Percentiles rank a stretch among this genome's conserved stretches.
Evolutionary conservation across 2,888 invertebrate species (phyloP).

Genomic region (Tanytarsus gracilentus): DNA sequence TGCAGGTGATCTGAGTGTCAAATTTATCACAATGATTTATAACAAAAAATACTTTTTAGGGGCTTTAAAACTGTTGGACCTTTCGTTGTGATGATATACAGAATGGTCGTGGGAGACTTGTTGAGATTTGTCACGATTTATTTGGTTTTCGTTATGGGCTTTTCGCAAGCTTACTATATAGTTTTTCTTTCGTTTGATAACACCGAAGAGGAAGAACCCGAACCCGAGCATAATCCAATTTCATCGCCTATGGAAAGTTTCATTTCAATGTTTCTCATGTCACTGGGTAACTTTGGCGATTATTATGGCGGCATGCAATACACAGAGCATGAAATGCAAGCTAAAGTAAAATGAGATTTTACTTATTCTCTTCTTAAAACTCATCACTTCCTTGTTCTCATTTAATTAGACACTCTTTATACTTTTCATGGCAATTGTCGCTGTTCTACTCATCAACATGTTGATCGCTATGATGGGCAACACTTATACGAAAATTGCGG

Average conservation of each 20-base stretch:
- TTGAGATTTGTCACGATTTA: slow-evolving; percentile 94
- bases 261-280: slow-evolving; percentile 98
- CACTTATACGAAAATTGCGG: slow-evolving; percentile 95
- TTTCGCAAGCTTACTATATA: slow-evolving; percentile 93
- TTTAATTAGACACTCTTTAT: slow-evolving; percentile 70
- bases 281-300: slow-evolving; percentile 91
- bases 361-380: slow-evolving; percentile 1
- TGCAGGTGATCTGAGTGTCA: slow-evolving; percentile 62
- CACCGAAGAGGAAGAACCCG: slow-evolving; percentile 65
- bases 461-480: slow-evolving; percentile 99
- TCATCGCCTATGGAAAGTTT: slow-evolving; percentile 88
- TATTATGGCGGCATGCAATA: slow-evolving; percentile 85
- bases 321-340: slow-evolving; percentile 79
- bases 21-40: not conserved
- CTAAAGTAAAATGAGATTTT: slow-evolving; percentile 56
- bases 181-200: slow-evolving; percentile 84
- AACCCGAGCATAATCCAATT: slow-evolving; percentile 75
- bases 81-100: slow-evolving; percentile 99
- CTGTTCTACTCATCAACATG: slow-evolving; percentile 92
- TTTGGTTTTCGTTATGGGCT: slow-evolving; percentile 92
- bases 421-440: slow-evolving; percentile 95
- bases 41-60: slow-evolving; percentile 47
- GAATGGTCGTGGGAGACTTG: slow-evolving; percentile 95
- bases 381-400: no score
- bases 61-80: slow-evolving; percentile 97